phyloP scores from a whole-genome alignment of 2,797 vertebrate genomes.

The Coracias cyanogaster region DNA sequence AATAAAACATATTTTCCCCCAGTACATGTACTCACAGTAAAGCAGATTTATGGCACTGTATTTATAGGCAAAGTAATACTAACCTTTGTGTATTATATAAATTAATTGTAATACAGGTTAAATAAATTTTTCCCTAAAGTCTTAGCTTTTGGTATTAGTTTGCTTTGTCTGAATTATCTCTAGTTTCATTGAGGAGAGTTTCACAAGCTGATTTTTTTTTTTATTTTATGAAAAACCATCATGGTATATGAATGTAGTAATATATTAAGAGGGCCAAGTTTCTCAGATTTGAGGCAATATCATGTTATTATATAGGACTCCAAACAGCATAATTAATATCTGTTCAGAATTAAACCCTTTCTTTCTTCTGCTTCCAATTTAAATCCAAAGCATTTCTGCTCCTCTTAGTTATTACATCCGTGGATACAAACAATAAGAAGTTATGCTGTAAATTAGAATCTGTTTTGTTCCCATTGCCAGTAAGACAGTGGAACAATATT shows the following conservation, averaged over 20 bases:
- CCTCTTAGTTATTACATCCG: neutral
- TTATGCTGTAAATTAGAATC: slow-evolving; percentile 37
- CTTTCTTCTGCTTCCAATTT: neutral
- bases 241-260: neutral
- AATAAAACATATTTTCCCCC: slow-evolving; percentile 41
- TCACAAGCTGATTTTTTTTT: neutral
- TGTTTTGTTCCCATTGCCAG: neutral
- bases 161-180: neutral
- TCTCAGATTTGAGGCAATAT: neutral
- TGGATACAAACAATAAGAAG: slow-evolving; percentile 1
- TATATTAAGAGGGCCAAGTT: neutral
- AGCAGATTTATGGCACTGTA: neutral
- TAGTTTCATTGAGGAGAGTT: neutral
- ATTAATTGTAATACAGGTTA: neutral
- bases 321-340: neutral
- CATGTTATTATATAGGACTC: neutral
- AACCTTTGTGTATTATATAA: neutral
- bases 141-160: neutral
- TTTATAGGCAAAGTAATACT: neutral
- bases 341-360: neutral
- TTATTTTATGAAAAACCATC: neutral
- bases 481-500: slow-evolving; percentile 27
- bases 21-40: neutral
- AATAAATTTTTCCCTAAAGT: neutral
- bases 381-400: neutral